Evolutionary conservation across 2,797 vertebrate genomes (phyloP), one percentile per base, ranked within the genome.

Genomic region (Tokudaia muenninki): DNA sequence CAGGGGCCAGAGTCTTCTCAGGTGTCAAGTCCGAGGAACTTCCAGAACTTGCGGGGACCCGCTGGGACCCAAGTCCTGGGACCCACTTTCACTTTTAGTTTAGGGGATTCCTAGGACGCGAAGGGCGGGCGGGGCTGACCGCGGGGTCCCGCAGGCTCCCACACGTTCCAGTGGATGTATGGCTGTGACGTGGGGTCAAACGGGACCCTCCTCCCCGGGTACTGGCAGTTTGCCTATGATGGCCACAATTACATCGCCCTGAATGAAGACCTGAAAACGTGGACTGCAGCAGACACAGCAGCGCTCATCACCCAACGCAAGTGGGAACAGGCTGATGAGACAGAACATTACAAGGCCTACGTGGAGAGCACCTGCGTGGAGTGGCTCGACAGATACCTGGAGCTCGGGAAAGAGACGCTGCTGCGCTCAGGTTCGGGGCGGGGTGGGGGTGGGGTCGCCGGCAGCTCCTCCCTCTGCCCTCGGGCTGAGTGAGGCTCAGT

Each of bases 221-320:
- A 80, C 0, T 0, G 0, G 1, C 31, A 80, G 10, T 0, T 0
- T 6, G 34, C 79, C 79, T 81, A 81, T 2, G 52, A 81, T 1
- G 52, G 79, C 52, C 11, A 2, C 19, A 93, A 96, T 8, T 93
- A 92, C 52, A 8, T 96, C 55, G 3, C n/a, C 11, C 37, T 97
- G 29, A 91, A 93, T 6, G 63, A 87, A 7, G 55, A 90, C 74
- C 4, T 24, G 9, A 2, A 3, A 87, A 78, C 82, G 29, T 97
- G 93, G 86, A 52, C 29, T 0, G 72, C 90, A 0, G 34, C 8
- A 13, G 91, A 52, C 44, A 0, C 5, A 6, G 82, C 63, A 0
- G 86, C 65, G 21, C 65, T 2, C 37, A 88, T 80, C 16, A 90
- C 80, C 41, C 12, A 8, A 31, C 8, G 3, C 37, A 84, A 79